Percentiles rank a stretch among this genome's conserved stretches.
phyloP scores from a whole-genome alignment of 2,113 vertebrate genomes.

The Procavia capensis region DNA sequence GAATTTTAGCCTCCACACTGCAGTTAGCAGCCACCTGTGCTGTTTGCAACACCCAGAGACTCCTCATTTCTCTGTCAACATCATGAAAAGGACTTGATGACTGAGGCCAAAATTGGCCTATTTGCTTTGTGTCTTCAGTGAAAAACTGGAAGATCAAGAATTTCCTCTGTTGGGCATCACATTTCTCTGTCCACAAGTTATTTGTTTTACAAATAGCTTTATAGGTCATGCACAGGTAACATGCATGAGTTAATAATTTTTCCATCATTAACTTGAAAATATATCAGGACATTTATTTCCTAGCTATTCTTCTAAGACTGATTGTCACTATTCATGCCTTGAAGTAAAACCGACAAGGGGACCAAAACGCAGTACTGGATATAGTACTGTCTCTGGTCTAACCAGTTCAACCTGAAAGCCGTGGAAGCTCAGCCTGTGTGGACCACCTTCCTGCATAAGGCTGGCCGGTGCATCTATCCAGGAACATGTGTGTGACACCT shows the following conservation, averaged over 20 bases:
- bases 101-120: neutral
- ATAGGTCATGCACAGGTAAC: neutral
- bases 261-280: conserved; percentile 1
- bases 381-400: neutral
- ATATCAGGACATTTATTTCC: neutral
- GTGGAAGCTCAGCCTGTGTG: neutral
- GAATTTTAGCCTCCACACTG: neutral
- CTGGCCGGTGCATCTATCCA: neutral
- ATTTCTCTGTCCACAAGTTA: neutral
- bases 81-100: neutral
- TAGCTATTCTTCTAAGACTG: neutral
- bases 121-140: neutral
- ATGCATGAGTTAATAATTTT: neutral
- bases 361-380: neutral
- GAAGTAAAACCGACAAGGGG: neutral
- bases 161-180: neutral
- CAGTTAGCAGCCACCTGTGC: neutral
- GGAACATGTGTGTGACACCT: neutral
- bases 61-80: neutral
- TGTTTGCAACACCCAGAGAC: neutral
- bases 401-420: neutral
- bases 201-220: neutral
- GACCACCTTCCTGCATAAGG: neutral
- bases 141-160: neutral
- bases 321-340: neutral